Conservation (phyloP, 2,797 vertebrate species). For the Chiroxiphia lanceolata region DNA sequence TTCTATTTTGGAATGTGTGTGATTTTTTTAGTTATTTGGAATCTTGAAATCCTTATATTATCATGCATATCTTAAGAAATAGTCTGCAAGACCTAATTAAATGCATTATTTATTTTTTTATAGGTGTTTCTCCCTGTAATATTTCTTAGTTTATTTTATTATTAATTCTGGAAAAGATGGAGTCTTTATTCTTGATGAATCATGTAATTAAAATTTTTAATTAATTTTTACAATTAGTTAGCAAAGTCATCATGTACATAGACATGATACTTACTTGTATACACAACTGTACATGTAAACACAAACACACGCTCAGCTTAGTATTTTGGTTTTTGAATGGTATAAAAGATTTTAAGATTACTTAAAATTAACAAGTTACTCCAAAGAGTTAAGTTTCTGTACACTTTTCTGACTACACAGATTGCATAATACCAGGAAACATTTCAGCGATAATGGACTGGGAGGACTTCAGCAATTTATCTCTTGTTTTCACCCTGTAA, state of each 20-base stretch:
- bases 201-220: accelerated
- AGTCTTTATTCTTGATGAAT: neutral
- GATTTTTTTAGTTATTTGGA: neutral
- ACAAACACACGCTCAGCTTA: too few relatives aligned
- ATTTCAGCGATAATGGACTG: neutral
- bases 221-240: neutral
- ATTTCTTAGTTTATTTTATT: neutral
- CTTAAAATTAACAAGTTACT: neutral
- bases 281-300: too few relatives aligned
- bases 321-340: neutral
- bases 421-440: neutral
- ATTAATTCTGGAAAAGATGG: neutral
- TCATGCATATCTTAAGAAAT: neutral
- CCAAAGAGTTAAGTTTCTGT: neutral
- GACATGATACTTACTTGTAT: too few relatives aligned
- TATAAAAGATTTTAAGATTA: neutral
- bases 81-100: neutral
- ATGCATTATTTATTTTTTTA: neutral
- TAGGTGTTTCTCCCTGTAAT: neutral
- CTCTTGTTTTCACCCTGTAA: neutral
- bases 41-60: neutral
- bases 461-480: neutral
- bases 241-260: neutral
- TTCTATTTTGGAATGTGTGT: accelerated
- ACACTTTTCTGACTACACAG: neutral